These are phyloP conservation scores for Cassiopea xamachana DNA, from an alignment of 30 jellyfish, hydroid and myxozoan species.

Conservation along the genomic window DNA sequence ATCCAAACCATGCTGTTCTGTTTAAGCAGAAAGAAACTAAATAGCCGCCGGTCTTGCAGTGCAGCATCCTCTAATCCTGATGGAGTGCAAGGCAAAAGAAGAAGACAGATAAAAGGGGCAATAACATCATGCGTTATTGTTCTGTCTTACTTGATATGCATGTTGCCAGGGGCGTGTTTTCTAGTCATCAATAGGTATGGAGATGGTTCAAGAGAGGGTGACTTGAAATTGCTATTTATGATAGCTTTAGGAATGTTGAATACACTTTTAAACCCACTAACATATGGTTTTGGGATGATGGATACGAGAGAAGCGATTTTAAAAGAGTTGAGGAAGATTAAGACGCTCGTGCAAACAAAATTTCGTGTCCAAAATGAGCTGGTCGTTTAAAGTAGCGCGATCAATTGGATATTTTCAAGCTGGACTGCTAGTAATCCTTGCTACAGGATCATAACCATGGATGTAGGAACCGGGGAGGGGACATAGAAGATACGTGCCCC, in stretches of 20 bases:
- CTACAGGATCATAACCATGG: not conserved
- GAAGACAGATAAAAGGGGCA: constrained; percentile 10
- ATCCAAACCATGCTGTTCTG: not conserved
- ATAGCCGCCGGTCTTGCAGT: not conserved
- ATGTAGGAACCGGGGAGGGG: not conserved
- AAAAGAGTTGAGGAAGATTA: not conserved
- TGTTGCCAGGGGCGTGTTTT: not conserved
- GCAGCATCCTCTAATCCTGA: not conserved
- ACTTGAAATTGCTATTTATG: not conserved
- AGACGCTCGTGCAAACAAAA: not conserved
- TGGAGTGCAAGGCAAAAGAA: not conserved
- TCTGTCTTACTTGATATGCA: not conserved
- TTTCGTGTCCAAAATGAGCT: not conserved
- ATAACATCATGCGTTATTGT: not conserved
- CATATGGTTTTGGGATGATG: constrained; percentile 12
- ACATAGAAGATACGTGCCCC: not conserved
- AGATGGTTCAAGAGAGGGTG: not conserved
- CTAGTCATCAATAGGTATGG: not conserved
- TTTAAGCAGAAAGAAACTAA: constrained; percentile 4
- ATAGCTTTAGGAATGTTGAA: not conserved
- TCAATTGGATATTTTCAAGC: not conserved
- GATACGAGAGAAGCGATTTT: constrained; percentile 13
- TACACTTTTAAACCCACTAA: not conserved
- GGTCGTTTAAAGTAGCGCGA: not conserved
- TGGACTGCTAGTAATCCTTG: not conserved